Evolutionary conservation across 2,888 invertebrate species (phyloP), one percentile per base, ranked within the genome.

Genomic region (Luperina nickerlii): DNA sequence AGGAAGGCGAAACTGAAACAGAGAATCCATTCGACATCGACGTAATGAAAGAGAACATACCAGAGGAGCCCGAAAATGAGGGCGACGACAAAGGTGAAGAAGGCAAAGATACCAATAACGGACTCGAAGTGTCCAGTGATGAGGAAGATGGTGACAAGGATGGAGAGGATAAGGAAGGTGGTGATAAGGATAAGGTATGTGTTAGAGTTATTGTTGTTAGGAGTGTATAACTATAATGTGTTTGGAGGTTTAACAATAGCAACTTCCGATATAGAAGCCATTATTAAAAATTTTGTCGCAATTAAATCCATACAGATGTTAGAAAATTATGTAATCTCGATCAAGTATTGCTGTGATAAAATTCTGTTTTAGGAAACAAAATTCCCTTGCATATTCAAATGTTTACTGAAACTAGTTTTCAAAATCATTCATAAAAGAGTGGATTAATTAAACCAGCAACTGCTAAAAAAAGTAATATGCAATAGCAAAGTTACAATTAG

Each of bases 21-120:
- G 98, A 98, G 85, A 98, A 99, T 97, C 98, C 98, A 0, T 98
- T 99, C 91, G 99, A 99, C 92, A 98, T 98, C 82, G 98, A 99
- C 90, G 97, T 97, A 24, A 98, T 98, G 97, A 98, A 98, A 93
- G 98, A 97, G 80, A 93, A 92, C 79, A 92, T 97, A 81, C 92
- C 92, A 1, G 95, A 97, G 38, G 93, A 96, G 70, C 92, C 94
- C 2, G 94, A 96, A 27, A 75, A 84, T 48, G 92, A 95, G 5
- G 71, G 83, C 0, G 86, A 88, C 42, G 94, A 96, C 13, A 93
- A 95, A 81, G 94, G 93, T 1, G 90, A 94, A 24, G 94, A 96
- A 20, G 93, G 94, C 3, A 94, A 95, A 75, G 94, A 94, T 24
- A 93, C 95, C 24, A 94, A 95, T 42, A 95, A 97, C 65, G 95